Base-by-base conservation (phyloP, 2,797 vertebrate species). In the Acrocephalus scirpaceus region DNA sequence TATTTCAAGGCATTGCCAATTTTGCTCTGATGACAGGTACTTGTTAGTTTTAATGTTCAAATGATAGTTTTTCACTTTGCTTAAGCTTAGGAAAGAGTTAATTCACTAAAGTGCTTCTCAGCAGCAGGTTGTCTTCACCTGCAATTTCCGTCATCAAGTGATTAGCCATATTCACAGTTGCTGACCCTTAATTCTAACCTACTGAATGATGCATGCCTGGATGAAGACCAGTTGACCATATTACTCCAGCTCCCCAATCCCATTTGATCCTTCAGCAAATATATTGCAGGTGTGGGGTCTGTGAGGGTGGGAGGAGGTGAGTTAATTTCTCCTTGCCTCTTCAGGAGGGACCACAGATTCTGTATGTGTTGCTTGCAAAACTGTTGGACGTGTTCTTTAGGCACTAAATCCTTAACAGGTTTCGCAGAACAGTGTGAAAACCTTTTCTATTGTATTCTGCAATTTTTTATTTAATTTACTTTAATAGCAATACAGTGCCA, bases 401-500 rank as follows among this genome's bases (percentile, higher is more conserved):
- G 44, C 88, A 72, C 83, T 96, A 96, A 96, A 94, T 95, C 93
- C 97, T 96, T 82, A 58, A 58, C 83, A 93, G 84, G 51, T 81
- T 96, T 95, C 86, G 76, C 93, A 81, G 86, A 81, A 48, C 9
- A 4, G 95, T 90, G 95, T 97, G 96, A 96, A 93, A 98, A 98
- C 96, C 97, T 97, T 98, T 97, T 97, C 98, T 97, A 98, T 98
- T 98, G 98, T 98, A 98, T 98, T 98, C 98, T 96, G 97, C 98
- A 98, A 98, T 98, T 98, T 98, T 99, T 99, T 98, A 97, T 98
- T 97, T 98, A 98, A 98, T 98, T 98, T 98, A 97, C 98, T 98
- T 96, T 92, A 95, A 84, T 93, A 96, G 95, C 96, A 97, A 75
- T 97, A 89, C 93, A 95, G 97, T 97, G 96, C 87, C 87, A 97